Evolutionary conservation across 1,140 invertebrate genomes (phyloP).

Genomic region (Diabrotica undecimpunctata): DNA sequence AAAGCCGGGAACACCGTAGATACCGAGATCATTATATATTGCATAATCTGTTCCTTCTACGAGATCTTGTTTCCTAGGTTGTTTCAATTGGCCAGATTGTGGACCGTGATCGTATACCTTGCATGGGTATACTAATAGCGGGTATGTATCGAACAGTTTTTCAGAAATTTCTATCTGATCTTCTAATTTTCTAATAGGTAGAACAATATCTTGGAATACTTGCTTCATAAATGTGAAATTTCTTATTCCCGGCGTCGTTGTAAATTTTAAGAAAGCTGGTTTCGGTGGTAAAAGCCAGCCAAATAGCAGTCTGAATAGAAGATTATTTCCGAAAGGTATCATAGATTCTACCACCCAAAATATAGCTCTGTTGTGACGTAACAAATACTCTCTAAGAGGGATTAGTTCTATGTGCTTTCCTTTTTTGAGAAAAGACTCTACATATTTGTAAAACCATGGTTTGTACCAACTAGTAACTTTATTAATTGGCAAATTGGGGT

Average conservation of each 20-base stretch:
- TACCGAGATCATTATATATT: slow-evolving; percentile 57
- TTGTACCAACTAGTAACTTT: slow-evolving; percentile 54
- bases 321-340: slow-evolving; percentile 53
- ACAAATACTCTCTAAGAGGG: slow-evolving; percentile 54
- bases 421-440: slow-evolving; percentile 51
- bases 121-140: slow-evolving; percentile 57
- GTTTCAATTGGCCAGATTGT: slow-evolving; percentile 49
- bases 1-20: slow-evolving; percentile 57
- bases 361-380: slow-evolving; percentile 55
- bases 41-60: slow-evolving; percentile 52
- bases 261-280: slow-evolving; percentile 53
- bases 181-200: slow-evolving; percentile 53
- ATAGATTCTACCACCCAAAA: slow-evolving; percentile 58
- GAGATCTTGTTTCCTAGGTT: slow-evolving; percentile 48
- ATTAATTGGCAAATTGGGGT: slow-evolving; percentile 47
- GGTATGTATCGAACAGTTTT: slow-evolving; percentile 54
- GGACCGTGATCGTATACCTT: slow-evolving; percentile 53
- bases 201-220: slow-evolving; percentile 58
- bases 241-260: slow-evolving; percentile 54
- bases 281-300: slow-evolving; percentile 53
- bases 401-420: slow-evolving; percentile 53
- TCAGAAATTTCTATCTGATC: slow-evolving; percentile 53
- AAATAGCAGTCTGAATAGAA: slow-evolving; percentile 44
- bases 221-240: slow-evolving; percentile 56
- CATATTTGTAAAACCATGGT: slow-evolving; percentile 65